phyloP scores from a whole-genome alignment of 2,797 vertebrate species.

The Glyptemys insculpta region DNA sequence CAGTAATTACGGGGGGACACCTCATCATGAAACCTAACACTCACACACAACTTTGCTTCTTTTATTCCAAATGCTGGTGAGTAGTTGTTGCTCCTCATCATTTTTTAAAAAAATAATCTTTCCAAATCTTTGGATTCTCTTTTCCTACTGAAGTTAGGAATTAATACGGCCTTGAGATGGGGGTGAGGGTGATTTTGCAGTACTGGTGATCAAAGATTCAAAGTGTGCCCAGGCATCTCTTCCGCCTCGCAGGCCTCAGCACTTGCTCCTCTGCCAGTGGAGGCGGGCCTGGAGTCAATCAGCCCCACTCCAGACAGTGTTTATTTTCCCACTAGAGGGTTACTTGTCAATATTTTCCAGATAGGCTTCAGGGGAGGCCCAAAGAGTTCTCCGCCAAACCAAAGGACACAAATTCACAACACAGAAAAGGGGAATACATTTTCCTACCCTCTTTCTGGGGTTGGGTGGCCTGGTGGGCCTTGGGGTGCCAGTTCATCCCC shows the following conservation, averaged over 20 bases:
- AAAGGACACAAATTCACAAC: neutral
- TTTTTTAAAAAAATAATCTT: neutral
- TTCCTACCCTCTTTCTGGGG: neutral
- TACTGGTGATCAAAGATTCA: neutral
- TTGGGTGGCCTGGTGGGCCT: neutral
- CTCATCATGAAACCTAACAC: neutral
- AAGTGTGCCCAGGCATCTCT: neutral
- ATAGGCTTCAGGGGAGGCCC: neutral
- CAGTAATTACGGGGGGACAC: neutral
- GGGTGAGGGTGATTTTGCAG: neutral
- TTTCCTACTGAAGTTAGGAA: neutral
- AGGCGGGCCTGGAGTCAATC: neutral
- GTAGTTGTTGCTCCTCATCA: neutral
- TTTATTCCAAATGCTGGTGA: neutral
- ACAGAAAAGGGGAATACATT: neutral
- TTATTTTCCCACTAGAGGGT: neutral
- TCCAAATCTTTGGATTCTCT: neutral
- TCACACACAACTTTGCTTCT: accelerated
- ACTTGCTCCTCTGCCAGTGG: neutral
- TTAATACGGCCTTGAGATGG: neutral
- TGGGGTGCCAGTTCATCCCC: neutral
- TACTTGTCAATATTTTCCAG: neutral
- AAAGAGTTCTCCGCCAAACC: neutral
- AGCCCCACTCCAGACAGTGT: neutral
- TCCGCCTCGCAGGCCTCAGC: neutral